Evolutionary conservation across 2,888 invertebrate species (phyloP), one percentile per base, ranked within the genome.

Genomic region (Anagyrus pseudococci): DNA sequence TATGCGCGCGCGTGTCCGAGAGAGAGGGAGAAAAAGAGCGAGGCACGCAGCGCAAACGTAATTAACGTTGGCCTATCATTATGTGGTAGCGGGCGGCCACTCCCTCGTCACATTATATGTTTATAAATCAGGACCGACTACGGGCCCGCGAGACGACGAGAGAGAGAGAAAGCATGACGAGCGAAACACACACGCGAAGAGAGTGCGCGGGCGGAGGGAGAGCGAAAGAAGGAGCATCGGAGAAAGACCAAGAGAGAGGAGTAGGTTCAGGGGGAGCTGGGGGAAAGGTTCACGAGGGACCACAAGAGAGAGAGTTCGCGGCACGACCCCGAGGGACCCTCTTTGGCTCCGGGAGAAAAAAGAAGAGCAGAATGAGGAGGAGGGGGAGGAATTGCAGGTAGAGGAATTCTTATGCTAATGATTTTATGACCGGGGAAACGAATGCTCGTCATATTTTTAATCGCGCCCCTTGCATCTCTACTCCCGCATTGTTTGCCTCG

Each of bases 101-200:
- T 77, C 80, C 80, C 79, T 77, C 80, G 79, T 81, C 80, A 80
- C 77, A 81, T 81, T 80, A 81, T 81, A 80, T 80, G 78, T 81
- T 81, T 81, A 81, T 80, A 81, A 81, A 81, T 81, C 80, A 80
- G 78, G 68, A 69, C 67, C 73, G 70, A 70, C 7, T n/a, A n/a
- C n/a, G 22, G 22, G 22, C 10, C 44, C 44, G 8, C 13, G n/a
- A 22, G 61, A 58, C 65, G 67, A 65, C 67, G 66, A 70, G 67
- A 69, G 66, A 68, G 69, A n/a, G n/a, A n/a, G n/a, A n/a, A n/a
- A n/a, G n/a, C n/a, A n/a, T n/a, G n/a, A n/a, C n/a, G 64, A 60
- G 66, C 64, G 67, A 66, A 67, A 56, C 59, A 65, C 49, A 33
- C 7, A 13, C 33, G 7, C 33, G 33, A 33, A 33, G 33, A 13